These are phyloP conservation scores for Drosophila repleta DNA, from an alignment of 1,140 invertebrate genomes.

Conservation along the genomic window DNA sequence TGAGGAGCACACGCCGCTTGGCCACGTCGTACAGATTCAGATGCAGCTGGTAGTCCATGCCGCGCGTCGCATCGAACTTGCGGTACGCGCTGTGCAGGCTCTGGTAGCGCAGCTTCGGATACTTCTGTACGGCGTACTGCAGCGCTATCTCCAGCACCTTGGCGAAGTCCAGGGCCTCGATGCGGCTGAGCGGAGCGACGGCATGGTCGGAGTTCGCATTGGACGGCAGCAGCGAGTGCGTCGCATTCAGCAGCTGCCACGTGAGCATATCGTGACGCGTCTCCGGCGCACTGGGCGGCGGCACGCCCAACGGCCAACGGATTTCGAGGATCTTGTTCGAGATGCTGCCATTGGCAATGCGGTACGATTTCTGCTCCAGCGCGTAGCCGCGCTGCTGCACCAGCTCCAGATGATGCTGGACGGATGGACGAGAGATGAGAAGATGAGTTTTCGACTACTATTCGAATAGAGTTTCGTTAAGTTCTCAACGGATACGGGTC, in stretches of 20 bases:
- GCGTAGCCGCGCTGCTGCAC: constrained; percentile 85
- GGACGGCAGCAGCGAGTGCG: constrained; percentile 91
- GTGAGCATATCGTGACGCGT: constrained; percentile 93
- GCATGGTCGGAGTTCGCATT: constrained; percentile 87
- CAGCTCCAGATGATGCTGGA: constrained; percentile 83
- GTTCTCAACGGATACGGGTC: too few relatives aligned
- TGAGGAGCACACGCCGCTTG: constrained; percentile 34
- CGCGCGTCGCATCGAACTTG: constrained; percentile 93
- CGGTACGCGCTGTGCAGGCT: constrained; percentile 91
- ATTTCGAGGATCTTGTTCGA: constrained; percentile 85
- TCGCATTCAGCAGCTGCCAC: constrained; percentile 93
- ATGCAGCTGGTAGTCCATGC: constrained; percentile 95
- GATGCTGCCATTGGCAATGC: constrained; percentile 83
- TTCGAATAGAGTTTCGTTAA: too few relatives aligned
- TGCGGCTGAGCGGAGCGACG: constrained; percentile 85
- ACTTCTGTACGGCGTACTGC: constrained; percentile 86
- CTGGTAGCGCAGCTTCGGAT: constrained; percentile 85
- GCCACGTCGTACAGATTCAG: constrained; percentile 85
- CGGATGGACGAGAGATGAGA: background rate
- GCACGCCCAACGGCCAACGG: constrained; percentile 93
- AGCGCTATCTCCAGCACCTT: constrained; percentile 87
- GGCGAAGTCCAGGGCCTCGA: constrained; percentile 88
- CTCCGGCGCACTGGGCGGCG: constrained; percentile 87
- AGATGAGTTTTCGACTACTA: too few relatives aligned
- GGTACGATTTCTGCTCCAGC: constrained; percentile 83